These are phyloP conservation scores for Lepidurus arcticus DNA, from an alignment of 1,140 invertebrate species.

Conservation along the genomic window DNA sequence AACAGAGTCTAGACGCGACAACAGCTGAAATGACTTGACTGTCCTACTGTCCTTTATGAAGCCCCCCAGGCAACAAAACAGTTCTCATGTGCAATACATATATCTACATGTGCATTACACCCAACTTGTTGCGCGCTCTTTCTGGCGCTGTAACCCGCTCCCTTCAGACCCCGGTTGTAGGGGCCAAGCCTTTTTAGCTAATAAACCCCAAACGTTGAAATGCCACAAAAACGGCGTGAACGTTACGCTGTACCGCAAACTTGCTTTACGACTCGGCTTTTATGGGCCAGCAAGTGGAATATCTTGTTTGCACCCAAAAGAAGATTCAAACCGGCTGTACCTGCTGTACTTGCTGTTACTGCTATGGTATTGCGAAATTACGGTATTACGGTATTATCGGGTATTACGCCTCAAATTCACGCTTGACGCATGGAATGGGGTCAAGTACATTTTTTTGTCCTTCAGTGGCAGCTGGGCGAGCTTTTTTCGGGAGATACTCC, in stretches of 20 bases:
- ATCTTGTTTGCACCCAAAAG: background rate
- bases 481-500: background rate
- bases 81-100: background rate
- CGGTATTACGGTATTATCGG: too few species aligned
- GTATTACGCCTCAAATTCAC: background rate
- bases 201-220: slow-evolving; percentile 2
- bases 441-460: background rate
- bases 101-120: too few species aligned
- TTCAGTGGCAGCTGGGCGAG: background rate
- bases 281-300: background rate
- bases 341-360: background rate
- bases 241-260: background rate
- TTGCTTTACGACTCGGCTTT: slow-evolving; percentile 5
- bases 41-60: background rate
- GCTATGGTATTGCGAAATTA: background rate
- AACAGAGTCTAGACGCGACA: slow-evolving; percentile 6
- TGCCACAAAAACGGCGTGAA: background rate
- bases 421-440: background rate
- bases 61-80: background rate
- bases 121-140: background rate
- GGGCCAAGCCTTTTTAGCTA: background rate
- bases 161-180: background rate
- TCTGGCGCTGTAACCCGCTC: background rate
- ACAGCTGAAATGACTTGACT: background rate
- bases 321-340: background rate